phyloP scores from a whole-genome alignment of 2,888 invertebrate genomes.

The Xestia xanthographa region DNA sequence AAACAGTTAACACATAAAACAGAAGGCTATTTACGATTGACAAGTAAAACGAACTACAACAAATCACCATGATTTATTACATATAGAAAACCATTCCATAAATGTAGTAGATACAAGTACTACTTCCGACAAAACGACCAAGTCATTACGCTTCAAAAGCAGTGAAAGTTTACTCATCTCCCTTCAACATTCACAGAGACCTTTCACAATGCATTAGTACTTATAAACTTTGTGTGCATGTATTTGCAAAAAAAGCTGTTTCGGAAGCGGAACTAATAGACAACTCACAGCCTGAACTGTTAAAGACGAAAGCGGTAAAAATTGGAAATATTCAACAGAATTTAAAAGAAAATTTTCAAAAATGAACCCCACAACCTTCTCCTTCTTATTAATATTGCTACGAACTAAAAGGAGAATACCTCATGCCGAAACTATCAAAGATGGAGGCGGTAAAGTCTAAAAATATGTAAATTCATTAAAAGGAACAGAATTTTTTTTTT shows the following conservation, averaged over 20 bases:
- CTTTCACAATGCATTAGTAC: conserved; percentile 30
- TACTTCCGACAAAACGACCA: conserved; percentile 25
- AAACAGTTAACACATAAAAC: neutral
- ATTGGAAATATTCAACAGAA: too few species aligned
- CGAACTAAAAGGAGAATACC: neutral
- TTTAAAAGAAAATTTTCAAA: too few species aligned
- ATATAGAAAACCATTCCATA: conserved; percentile 11
- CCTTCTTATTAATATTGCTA: neutral
- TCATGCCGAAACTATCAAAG: neutral
- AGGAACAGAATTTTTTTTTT: too few species aligned
- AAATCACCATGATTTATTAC: neutral
- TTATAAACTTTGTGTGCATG: neutral
- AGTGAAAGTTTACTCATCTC: conserved; percentile 51
- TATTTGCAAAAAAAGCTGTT: neutral
- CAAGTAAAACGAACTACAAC: neutral
- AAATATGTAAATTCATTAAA: too few species aligned
- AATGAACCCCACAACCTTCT: neutral
- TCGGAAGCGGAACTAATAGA: neutral
- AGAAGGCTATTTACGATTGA: neutral
- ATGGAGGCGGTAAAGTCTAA: too few species aligned
- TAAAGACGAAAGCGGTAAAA: neutral
- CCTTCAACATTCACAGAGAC: conserved; percentile 28
- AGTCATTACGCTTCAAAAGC: conserved; percentile 47
- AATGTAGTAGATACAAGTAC: neutral
- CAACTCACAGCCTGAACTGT: neutral